Conservation (phyloP, 2,113 vertebrate species). For the Anolis sagrei region DNA sequence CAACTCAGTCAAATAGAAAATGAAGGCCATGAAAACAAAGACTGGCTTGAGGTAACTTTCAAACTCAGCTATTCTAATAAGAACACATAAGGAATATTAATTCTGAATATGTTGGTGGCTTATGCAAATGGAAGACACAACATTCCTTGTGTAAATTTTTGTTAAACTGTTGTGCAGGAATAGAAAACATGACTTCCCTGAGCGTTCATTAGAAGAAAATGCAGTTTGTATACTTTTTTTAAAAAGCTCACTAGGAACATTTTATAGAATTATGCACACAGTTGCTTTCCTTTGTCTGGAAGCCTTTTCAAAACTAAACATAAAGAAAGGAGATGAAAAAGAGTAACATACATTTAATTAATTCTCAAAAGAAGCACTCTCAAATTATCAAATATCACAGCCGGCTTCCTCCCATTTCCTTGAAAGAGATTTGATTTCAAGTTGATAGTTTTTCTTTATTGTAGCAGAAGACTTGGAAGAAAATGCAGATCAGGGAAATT, state of each 20-base stretch:
- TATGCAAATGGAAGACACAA: background rate
- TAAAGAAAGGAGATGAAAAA: background rate
- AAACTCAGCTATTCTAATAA: background rate
- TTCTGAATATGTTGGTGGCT: background rate
- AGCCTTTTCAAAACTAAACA: background rate
- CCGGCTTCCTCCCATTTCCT: background rate
- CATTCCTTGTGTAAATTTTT: background rate
- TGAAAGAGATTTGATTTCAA: conserved; percentile 8
- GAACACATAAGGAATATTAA: background rate
- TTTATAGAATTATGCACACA: background rate
- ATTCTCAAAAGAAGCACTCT: background rate
- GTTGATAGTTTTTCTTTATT: background rate
- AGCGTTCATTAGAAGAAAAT: background rate
- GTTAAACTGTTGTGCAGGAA: background rate
- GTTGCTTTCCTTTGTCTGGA: background rate
- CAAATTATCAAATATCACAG: background rate
- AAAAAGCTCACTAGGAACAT: background rate
- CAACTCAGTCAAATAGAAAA: background rate
- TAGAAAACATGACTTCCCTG: background rate
- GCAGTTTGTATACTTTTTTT: background rate
- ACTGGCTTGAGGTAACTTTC: background rate
- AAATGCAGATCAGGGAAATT: background rate
- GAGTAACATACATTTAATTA: background rate
- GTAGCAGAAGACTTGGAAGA: background rate
- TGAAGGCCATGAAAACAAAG: background rate